Evolutionary conservation across 2,113 vertebrate species (phyloP), one percentile per base, ranked within the genome.

Genomic region (Paradoxurus hermaphroditus): DNA sequence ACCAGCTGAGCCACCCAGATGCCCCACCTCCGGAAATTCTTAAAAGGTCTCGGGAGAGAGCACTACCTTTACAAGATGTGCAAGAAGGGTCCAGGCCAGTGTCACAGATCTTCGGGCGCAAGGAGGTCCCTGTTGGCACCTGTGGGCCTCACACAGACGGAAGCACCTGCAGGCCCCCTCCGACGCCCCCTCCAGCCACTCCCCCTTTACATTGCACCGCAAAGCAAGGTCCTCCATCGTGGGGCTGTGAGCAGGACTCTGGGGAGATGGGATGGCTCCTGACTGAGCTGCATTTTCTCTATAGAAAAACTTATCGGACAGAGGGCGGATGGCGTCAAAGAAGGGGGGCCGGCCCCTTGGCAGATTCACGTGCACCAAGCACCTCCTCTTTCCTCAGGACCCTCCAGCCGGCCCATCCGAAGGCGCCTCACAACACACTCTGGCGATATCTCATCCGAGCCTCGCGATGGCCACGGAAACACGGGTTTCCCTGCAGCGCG

Each of bases 291-390:
- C 7, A 81, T 94, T 94, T 97, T 89, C 79, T 96, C 82, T 89
- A 3, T 86, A 86, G 97, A 97, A 96, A 98, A 90, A 97, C 94
- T 94, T 86, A 97, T 90, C 93, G 6, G 36, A 4, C 31, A 81
- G 19, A 21, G 63, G 70, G 77, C 53, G 75, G 83, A 85, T 67
- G 15, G 1, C 46, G 90, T n/a, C 65, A n/a, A 5, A 96, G 41
- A 44, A 77, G 36, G 56, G 67, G 4, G 36, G 59, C 46, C n/a
- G 36, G 81, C 62, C 34, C 84, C 94, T 96, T 36, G 21, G 41
- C 46, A 31, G 4, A 31, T 44, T 56, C 44, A 1, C 13, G 39
- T 46, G 18, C 59, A 39, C 46, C 0, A 3, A 4, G n/a, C 29
- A 65, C 73, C 2, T 3, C 56, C 62, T n/a, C 67, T 36, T 44